These are phyloP conservation scores for Oryzias dopingdopingensis DNA, from an alignment of 2,797 vertebrate genomes.

Conservation along the genomic window DNA sequence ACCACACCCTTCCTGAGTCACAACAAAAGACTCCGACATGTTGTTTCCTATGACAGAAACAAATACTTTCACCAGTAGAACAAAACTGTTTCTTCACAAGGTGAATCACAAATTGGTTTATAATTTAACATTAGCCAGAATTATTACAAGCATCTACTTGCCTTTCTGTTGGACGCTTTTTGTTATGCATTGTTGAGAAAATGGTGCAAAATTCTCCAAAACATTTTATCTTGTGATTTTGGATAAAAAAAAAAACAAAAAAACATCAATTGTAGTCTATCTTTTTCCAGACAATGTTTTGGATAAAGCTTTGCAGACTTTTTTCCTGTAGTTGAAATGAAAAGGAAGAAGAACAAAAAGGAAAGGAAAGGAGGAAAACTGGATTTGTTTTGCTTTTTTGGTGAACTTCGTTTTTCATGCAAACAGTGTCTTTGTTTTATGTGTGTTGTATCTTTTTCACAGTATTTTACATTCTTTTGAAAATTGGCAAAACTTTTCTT, in stretches of 20 bases:
- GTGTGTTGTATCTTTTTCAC: neutral
- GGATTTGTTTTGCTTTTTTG: slow-evolving; percentile 50
- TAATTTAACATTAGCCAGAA: neutral
- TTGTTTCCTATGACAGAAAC: slow-evolving; percentile 49
- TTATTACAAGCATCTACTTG: neutral
- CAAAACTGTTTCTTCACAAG: neutral
- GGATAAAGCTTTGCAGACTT: slow-evolving; percentile 44
- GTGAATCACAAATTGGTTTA: neutral
- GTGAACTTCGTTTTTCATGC: slow-evolving; percentile 55
- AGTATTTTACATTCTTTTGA: neutral
- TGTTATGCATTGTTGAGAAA: too few relatives aligned
- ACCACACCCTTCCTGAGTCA: slow-evolving; percentile 58
- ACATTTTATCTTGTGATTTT: neutral
- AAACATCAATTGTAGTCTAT: slow-evolving; percentile 31
- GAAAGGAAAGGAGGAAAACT: slow-evolving; percentile 45
- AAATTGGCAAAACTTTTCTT: too few relatives aligned
- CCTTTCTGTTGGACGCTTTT: too few relatives aligned
- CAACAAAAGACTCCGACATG: slow-evolving; percentile 43
- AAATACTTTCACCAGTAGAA: slow-evolving; percentile 31
- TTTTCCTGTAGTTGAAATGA: slow-evolving; percentile 51
- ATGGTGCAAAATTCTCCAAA: too few relatives aligned
- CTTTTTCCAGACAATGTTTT: slow-evolving; percentile 61
- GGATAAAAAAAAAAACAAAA: slow-evolving; percentile 1
- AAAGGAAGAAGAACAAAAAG: slow-evolving; percentile 74
- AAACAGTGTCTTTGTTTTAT: slow-evolving; percentile 8